Evolutionary conservation across 1,140 invertebrate species (phyloP).

Genomic region (Phymastichus coffea): DNA sequence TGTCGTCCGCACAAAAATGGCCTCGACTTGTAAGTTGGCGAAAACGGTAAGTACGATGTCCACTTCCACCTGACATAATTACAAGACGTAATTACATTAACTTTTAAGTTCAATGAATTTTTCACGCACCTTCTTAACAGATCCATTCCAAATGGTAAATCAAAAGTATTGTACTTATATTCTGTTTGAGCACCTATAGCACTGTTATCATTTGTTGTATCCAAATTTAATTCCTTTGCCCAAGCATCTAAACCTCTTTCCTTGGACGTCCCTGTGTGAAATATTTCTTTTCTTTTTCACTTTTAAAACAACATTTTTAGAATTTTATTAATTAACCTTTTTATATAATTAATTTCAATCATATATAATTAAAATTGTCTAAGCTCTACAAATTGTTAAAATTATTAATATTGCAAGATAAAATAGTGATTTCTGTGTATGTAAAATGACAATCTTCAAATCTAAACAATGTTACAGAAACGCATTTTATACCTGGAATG

Average conservation of each 20-base stretch:
- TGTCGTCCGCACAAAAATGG: conserved; percentile 30
- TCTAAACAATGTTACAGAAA: too few relatives aligned
- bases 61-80: conserved; percentile 62
- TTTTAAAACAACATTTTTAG: too few relatives aligned
- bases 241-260: conserved; percentile 71
- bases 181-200: conserved; percentile 31
- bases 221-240: conserved; percentile 69
- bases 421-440: too few relatives aligned
- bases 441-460: too few relatives aligned
- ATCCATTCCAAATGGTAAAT: conserved; percentile 73
- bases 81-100: too few relatives aligned
- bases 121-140: conserved; percentile 57
- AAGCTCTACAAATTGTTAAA: too few relatives aligned
- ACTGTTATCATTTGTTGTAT: conserved; percentile 46
- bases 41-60: conserved; percentile 68
- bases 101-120: background rate
- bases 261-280: conserved; percentile 66
- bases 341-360: too few relatives aligned
- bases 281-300: too few relatives aligned
- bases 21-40: conserved; percentile 64
- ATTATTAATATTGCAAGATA: too few relatives aligned
- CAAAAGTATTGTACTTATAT: conserved; percentile 63
- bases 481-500: conserved; percentile 74
- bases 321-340: too few relatives aligned
- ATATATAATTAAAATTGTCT: too few relatives aligned